Percentiles rank a stretch among this genome's conserved stretches.
phyloP scores from a whole-genome alignment of 2,888 invertebrate genomes.

The Malthinus seriepunctatus region DNA sequence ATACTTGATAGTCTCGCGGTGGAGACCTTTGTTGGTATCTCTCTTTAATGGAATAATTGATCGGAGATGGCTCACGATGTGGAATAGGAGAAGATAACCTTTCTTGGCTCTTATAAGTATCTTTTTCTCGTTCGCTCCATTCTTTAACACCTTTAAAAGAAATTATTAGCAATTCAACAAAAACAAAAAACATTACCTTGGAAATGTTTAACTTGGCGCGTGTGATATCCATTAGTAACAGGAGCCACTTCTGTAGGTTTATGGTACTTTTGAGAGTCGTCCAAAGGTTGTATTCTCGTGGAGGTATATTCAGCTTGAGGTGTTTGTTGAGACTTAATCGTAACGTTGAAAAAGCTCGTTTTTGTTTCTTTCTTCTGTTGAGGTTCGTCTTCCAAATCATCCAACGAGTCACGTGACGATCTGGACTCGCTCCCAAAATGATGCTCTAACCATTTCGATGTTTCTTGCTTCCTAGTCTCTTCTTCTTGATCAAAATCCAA shows the following conservation, averaged over 20 bases:
- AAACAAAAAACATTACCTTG: slow-evolving; percentile 18
- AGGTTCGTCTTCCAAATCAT: slow-evolving; percentile 64
- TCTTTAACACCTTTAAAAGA: slow-evolving; percentile 67
- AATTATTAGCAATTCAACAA: no score
- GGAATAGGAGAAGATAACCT: slow-evolving; percentile 18
- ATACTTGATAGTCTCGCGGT: slow-evolving; percentile 37
- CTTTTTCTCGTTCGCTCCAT: slow-evolving; percentile 69
- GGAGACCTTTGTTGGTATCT: slow-evolving; percentile 32
- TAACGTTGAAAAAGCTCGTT: slow-evolving; percentile 76
- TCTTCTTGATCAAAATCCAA: slow-evolving; percentile 87
- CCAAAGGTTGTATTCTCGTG: slow-evolving; percentile 34
- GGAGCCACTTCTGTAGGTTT: slow-evolving; percentile 19
- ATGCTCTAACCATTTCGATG: slow-evolving; percentile 88
- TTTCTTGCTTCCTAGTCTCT: slow-evolving; percentile 86
- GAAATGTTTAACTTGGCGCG: slow-evolving; percentile 30
- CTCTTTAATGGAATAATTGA: slow-evolving; percentile 22
- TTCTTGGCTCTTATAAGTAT: slow-evolving; percentile 24
- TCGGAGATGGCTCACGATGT: slow-evolving; percentile 31
- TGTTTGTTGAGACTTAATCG: slow-evolving; percentile 68
- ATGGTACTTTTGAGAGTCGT: slow-evolving; percentile 13
- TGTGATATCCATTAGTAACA: slow-evolving; percentile 26
- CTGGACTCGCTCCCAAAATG: slow-evolving; percentile 88
- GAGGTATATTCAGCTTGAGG: slow-evolving; percentile 44
- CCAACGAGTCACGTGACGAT: slow-evolving; percentile 73
- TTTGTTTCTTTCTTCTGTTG: slow-evolving; percentile 58